Percentiles rank a stretch among this genome's conserved stretches.
These are phyloP conservation scores for Anguilla obscura DNA, from an alignment of 2,797 vertebrate species.

Conservation along the genomic window DNA sequence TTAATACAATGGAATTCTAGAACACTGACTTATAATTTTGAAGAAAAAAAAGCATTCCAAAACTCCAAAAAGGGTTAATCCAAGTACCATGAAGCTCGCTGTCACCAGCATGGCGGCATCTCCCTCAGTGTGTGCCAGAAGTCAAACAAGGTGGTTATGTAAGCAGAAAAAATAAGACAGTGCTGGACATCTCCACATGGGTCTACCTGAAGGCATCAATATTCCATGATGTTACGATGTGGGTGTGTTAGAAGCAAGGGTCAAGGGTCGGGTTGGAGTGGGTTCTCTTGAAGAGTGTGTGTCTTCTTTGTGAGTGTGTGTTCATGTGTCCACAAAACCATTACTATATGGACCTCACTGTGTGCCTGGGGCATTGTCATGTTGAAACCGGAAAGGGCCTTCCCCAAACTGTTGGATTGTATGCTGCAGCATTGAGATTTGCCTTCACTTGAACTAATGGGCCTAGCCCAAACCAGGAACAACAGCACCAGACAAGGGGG, in stretches of 20 bases:
- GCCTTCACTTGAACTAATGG: no score
- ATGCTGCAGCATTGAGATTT: no score
- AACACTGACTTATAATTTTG: no score
- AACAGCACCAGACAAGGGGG: no score
- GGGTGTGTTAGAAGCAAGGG: neutral
- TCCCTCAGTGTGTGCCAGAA: neutral
- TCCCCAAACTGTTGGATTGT: no score
- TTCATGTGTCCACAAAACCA: neutral
- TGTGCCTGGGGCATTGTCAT: no score
- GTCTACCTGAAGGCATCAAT: neutral
- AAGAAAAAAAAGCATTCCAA: no score
- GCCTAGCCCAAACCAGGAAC: no score
- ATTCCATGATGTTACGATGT: neutral
- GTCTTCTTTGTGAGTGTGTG: neutral
- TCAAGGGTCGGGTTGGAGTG: neutral
- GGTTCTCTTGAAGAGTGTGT: neutral
- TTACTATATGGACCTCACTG: no score
- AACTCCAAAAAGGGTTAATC: neutral
- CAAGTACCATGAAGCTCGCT: neutral
- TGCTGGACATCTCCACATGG: neutral
- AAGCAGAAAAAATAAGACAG: neutral
- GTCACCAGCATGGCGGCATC: neutral
- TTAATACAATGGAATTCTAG: no score
- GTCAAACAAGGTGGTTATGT: neutral
- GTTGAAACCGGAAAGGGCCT: no score